A percentile compares a stretch with the other conserved stretches of the same genome.
Conservation (phyloP, 2,888 invertebrate species). For the Pollenia labialis region DNA sequence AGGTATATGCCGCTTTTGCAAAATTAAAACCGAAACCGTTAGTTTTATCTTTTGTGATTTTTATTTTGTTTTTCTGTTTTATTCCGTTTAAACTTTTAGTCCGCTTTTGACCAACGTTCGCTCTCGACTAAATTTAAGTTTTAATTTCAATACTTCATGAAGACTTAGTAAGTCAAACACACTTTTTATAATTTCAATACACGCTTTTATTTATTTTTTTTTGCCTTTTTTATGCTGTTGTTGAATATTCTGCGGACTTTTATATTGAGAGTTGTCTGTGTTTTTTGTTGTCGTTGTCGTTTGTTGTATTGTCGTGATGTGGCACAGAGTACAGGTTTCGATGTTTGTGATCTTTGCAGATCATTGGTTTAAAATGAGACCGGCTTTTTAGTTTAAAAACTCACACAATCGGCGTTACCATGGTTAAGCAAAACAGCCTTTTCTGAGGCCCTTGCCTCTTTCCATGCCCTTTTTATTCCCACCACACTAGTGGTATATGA, state of each 20-base stretch:
- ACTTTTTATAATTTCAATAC: slow-evolving; percentile 55
- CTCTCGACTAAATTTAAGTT: slow-evolving; percentile 69
- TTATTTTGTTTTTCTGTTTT: background rate
- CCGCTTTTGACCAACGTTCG: slow-evolving; percentile 66
- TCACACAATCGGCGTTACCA: slow-evolving; percentile 5
- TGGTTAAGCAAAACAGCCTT: slow-evolving; percentile 15
- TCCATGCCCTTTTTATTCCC: background rate
- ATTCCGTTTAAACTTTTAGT: slow-evolving; percentile 8
- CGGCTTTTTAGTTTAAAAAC: slow-evolving; percentile 64
- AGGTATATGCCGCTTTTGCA: background rate
- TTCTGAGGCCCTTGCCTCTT: background rate
- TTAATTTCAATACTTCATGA: slow-evolving; percentile 70
- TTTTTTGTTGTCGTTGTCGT: slow-evolving; percentile 29
- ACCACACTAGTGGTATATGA: background rate
- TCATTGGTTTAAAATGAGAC: slow-evolving; percentile 62
- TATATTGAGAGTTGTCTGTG: slow-evolving; percentile 16
- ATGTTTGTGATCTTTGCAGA: slow-evolving; percentile 62
- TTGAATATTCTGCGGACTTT: slow-evolving; percentile 26
- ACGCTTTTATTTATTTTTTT: slow-evolving; percentile 48
- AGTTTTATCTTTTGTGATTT: slow-evolving; percentile 43
- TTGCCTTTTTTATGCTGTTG: slow-evolving; percentile 42
- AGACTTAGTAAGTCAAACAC: slow-evolving; percentile 68
- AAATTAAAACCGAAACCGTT: slow-evolving; percentile 54
- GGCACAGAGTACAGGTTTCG: slow-evolving; percentile 49
- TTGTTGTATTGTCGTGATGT: slow-evolving; percentile 35